Percentiles rank a stretch among this genome's conserved stretches.
These are phyloP conservation scores for Labeo calbasu DNA, from an alignment of 2,797 vertebrate genomes.

Conservation along the genomic window DNA sequence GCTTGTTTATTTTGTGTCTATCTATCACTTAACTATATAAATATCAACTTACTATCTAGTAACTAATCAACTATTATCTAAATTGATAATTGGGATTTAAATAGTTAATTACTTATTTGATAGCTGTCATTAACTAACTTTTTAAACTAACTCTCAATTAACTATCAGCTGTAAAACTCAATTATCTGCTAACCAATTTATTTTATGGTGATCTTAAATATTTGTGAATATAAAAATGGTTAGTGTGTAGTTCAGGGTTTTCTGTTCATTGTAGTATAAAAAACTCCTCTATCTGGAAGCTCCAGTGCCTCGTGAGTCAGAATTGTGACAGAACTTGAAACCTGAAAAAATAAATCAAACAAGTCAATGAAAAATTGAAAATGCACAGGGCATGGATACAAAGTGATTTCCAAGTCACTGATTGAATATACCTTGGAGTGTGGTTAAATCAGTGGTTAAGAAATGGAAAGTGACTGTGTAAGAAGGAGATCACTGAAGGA, in stretches of 20 bases:
- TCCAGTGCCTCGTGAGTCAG: neutral
- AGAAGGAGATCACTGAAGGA: conserved; percentile 1
- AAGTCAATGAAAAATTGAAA: neutral
- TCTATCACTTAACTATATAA: no score
- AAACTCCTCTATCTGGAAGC: neutral
- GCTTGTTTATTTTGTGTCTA: no score
- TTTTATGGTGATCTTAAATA: neutral
- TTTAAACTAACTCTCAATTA: neutral
- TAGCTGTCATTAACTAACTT: neutral
- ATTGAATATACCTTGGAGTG: neutral
- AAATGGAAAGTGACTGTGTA: neutral
- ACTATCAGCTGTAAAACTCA: neutral
- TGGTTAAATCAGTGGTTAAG: neutral
- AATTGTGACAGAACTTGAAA: neutral
- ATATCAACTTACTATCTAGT: neutral
- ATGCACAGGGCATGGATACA: neutral
- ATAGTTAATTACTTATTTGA: neutral
- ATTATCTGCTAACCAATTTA: neutral
- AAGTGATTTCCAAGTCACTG: neutral
- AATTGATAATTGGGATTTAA: neutral
- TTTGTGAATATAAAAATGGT: neutral
- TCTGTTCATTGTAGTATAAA: neutral
- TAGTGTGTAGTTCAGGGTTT: neutral
- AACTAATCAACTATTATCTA: neutral
- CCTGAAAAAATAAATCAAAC: neutral